Conservation (phyloP, 2,113 vertebrate genomes). For the Tympanuchus pallidicinctus region DNA sequence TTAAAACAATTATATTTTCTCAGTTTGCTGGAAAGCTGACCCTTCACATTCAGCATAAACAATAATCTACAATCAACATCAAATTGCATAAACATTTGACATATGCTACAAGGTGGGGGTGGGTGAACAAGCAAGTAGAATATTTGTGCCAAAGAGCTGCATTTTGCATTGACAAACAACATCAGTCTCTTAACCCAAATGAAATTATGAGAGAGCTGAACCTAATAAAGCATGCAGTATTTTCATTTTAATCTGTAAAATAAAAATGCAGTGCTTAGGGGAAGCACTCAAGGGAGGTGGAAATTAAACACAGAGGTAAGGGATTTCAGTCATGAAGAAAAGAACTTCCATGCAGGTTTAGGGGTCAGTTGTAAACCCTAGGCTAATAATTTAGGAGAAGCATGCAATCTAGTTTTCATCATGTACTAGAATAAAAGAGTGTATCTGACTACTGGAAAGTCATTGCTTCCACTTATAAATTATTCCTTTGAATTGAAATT, state of each 20-base stretch:
- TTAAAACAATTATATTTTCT: not conserved
- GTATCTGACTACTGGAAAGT: not conserved
- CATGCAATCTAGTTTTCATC: not conserved
- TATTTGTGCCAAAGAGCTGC: slow-evolving; percentile 19
- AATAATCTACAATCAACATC: slow-evolving; percentile 47
- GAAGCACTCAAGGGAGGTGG: not conserved
- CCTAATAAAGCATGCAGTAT: slow-evolving; percentile 31
- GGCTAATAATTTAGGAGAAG: not conserved
- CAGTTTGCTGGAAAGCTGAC: slow-evolving; percentile 17
- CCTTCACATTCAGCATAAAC: slow-evolving; percentile 6
- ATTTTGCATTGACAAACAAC: slow-evolving; percentile 45
- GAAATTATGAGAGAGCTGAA: slow-evolving; percentile 18
- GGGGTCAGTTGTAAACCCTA: not conserved
- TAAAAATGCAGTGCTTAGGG: not conserved
- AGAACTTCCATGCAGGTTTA: not conserved
- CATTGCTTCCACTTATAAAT: not conserved
- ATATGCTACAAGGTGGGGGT: not conserved
- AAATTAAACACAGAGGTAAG: not conserved
- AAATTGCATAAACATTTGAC: slow-evolving; percentile 13
- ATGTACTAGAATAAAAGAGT: not conserved
- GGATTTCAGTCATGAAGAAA: not conserved
- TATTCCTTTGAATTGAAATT: not conserved
- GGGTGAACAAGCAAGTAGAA: not conserved
- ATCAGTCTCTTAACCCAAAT: slow-evolving; percentile 33
- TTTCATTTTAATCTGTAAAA: slow-evolving; percentile 56